A percentile compares a stretch with the other conserved stretches of the same genome.
Conservation (phyloP, 2,797 vertebrate genomes). For the Poeciliopsis turneri region DNA sequence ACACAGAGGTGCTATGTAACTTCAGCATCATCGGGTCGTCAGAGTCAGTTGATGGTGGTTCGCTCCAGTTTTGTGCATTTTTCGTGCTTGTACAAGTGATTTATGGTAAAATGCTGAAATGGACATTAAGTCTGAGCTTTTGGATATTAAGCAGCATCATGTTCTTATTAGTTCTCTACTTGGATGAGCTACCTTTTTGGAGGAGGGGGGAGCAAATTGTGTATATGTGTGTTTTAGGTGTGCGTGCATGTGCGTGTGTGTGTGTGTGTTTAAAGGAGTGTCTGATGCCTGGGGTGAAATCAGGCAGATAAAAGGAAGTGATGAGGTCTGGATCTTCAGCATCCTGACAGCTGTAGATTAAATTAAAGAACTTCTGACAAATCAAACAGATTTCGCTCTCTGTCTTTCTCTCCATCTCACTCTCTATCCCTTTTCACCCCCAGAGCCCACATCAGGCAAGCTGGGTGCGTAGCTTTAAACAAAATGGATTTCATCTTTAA, state of each 20-base stretch:
- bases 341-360: slow-evolving; percentile 99
- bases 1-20: neutral
- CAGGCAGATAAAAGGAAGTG: slow-evolving; percentile 89
- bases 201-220: slow-evolving; percentile 14
- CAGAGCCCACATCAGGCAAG: slow-evolving; percentile 87
- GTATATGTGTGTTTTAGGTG: neutral
- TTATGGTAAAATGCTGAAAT: slow-evolving; percentile 36
- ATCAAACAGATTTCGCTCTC: slow-evolving; percentile 94
- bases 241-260: neutral
- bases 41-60: neutral
- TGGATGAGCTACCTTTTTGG: slow-evolving; percentile 33
- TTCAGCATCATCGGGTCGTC: neutral
- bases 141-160: slow-evolving; percentile 27
- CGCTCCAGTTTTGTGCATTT: slow-evolving; percentile 8
- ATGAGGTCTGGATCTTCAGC: slow-evolving; percentile 89
- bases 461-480: slow-evolving; percentile 92
- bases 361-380: slow-evolving; percentile 97
- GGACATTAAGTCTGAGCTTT: slow-evolving; percentile 19
- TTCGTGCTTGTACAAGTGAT: slow-evolving; percentile 9
- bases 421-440: slow-evolving; percentile 88
- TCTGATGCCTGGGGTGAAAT: slow-evolving; percentile 88
- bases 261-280: slow-evolving; percentile 45
- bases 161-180: slow-evolving; percentile 36
- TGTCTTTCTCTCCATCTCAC: slow-evolving; percentile 58
- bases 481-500: slow-evolving; percentile 98